Evolutionary conservation across 2,113 vertebrate genomes (phyloP).

Genomic region (Eolophus roseicapilla): DNA sequence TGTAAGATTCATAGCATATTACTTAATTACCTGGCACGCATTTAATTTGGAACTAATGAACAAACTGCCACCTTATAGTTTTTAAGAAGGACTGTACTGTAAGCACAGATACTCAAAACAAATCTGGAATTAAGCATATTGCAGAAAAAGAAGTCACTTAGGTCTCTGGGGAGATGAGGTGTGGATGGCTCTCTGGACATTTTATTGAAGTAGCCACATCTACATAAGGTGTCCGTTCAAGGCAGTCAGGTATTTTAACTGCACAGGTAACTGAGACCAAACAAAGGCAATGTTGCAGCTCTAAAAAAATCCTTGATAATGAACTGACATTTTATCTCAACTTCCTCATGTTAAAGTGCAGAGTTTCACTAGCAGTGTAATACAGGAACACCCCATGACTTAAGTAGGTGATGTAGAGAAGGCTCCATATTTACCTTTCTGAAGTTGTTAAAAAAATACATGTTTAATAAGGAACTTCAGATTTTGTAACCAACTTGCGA

Average conservation of each 20-base stretch:
- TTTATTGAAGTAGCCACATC: background rate
- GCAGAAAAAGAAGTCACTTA: background rate
- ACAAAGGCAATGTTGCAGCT: background rate
- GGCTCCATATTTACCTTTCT: background rate
- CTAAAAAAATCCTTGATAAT: background rate
- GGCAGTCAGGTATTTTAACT: background rate
- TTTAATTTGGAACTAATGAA: constrained; percentile 3
- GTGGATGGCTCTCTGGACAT: background rate
- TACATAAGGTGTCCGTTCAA: background rate
- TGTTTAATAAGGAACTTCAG: background rate
- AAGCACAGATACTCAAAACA: background rate
- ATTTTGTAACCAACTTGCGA: background rate
- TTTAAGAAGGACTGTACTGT: background rate
- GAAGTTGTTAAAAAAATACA: background rate
- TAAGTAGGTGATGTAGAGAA: background rate
- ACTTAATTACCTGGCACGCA: background rate
- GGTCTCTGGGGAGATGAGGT: background rate
- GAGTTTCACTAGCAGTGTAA: background rate
- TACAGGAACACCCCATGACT: background rate
- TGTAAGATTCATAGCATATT: background rate
- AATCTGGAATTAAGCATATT: background rate
- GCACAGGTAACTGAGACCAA: background rate
- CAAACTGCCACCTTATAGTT: background rate
- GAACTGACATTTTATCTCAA: background rate
- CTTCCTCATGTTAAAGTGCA: background rate